phyloP scores from a whole-genome alignment of 1,140 invertebrate species.

The Papilio aristodemus region DNA sequence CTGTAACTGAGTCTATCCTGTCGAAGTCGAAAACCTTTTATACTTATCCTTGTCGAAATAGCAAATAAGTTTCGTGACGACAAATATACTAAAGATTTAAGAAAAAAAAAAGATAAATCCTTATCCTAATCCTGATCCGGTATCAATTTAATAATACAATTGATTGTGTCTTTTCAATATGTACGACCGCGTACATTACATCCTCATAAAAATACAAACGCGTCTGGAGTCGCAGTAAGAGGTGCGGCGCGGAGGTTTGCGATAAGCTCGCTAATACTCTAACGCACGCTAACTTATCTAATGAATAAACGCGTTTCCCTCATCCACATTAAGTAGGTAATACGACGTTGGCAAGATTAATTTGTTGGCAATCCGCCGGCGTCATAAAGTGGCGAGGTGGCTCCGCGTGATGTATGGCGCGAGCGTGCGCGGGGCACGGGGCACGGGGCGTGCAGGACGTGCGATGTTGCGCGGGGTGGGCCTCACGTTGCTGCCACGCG shows the following conservation, averaged over 20 bases:
- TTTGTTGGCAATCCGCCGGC: slow-evolving; percentile 20
- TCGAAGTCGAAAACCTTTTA: slow-evolving; percentile 4
- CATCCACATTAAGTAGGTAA: slow-evolving; percentile 24
- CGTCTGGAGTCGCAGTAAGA: neutral
- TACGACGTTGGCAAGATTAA: slow-evolving; percentile 24
- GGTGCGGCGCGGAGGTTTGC: neutral
- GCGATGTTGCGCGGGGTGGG: too few species aligned
- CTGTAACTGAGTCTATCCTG: neutral
- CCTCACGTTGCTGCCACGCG: neutral
- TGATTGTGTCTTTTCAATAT: neutral
- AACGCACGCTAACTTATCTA: slow-evolving; percentile 14
- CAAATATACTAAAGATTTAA: too few species aligned
- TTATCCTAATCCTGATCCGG: too few species aligned
- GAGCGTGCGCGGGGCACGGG: neutral
- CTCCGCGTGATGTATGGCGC: slow-evolving; percentile 12
- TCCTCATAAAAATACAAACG: neutral
- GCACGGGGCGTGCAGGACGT: too few species aligned
- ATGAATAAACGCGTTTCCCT: slow-evolving; percentile 29
- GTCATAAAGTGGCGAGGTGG: slow-evolving; percentile 23
- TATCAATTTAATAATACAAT: neutral
- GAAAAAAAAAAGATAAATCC: too few species aligned
- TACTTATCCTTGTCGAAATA: neutral
- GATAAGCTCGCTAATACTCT: slow-evolving; percentile 6
- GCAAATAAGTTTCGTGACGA: neutral
- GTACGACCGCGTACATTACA: neutral